These are phyloP conservation scores for Pampus argenteus DNA, from an alignment of 2,797 vertebrate genomes.

Conservation along the genomic window DNA sequence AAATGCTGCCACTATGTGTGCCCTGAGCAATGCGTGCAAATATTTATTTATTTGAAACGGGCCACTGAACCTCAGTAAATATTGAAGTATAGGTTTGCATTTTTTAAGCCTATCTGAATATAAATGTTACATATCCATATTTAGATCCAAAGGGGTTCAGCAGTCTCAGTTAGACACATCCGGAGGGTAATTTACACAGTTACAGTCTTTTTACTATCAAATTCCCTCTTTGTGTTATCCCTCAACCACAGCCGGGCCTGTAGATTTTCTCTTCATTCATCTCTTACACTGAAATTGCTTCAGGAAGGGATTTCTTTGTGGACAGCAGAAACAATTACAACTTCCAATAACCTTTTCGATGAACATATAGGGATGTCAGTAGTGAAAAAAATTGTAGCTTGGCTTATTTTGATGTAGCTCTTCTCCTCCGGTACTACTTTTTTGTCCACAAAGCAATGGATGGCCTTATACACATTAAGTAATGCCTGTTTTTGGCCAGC, in stretches of 20 bases:
- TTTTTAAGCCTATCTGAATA: background rate
- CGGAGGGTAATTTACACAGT: background rate
- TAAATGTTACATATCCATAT: no score
- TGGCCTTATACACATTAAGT: conserved; percentile 13
- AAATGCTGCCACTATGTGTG: background rate
- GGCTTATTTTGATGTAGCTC: background rate
- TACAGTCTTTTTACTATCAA: background rate
- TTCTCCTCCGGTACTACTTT: background rate
- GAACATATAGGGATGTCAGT: no score
- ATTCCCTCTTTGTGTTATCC: background rate
- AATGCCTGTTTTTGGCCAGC: background rate
- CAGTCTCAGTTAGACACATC: background rate
- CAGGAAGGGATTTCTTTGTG: no score
- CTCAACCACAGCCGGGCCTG: background rate
- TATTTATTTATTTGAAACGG: background rate
- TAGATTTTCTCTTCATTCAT: background rate
- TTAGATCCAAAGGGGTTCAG: background rate
- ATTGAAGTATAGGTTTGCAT: background rate
- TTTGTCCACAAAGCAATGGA: conserved; percentile 14
- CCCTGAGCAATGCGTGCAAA: background rate
- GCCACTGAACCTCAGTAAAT: background rate
- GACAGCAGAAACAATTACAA: background rate
- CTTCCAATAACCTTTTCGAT: no score
- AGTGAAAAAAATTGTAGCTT: background rate
- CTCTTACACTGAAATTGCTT: background rate